Base-by-base conservation (phyloP, 2,888 invertebrate genomes). In the Euspilapteryx auroguttella region DNA sequence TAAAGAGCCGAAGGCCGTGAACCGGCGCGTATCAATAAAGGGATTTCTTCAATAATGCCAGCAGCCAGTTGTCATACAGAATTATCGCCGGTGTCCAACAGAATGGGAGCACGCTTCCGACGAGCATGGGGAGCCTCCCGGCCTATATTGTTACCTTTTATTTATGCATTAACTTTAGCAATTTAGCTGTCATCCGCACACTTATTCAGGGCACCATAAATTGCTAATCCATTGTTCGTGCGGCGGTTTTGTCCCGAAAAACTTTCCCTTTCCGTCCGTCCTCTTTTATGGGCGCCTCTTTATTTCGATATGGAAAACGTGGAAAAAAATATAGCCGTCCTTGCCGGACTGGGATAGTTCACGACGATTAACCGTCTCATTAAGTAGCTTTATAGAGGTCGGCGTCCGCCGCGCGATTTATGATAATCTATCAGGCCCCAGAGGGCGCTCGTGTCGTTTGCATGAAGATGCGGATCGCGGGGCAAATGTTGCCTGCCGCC, bases 91-190 rank as follows among this genome's bases (percentile, higher is more conserved):
- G n/a, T n/a, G n/a, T n/a, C n/a, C n/a, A n/a, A n/a, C n/a, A n/a
- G n/a, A n/a, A n/a, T n/a, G n/a, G n/a, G n/a, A n/a, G n/a, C n/a
- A n/a, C n/a, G n/a, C n/a, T n/a, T n/a, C n/a, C n/a, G n/a, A n/a
- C n/a, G n/a, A n/a, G n/a, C n/a, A n/a, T n/a, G n/a, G n/a, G n/a
- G n/a, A n/a, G n/a, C n/a, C n/a, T n/a, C 8, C 37, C 46, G 33
- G 40, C 47, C 45, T 58, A 58, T 51, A 62, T 64, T 63, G 65
- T 65, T 57, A 53, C 61, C 57, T 55, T 58, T 59, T 69, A 71
- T 69, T 68, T 69, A 69, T 69, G 66, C 57, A 62, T 65, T 64
- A 66, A 69, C 57, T 71, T 71, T 56, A 42, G 50, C 66, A 62
- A 68, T 71, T 63, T 57, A 58, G 52, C 56, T 55, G 58, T 61